Base-by-base conservation (phyloP, 2,888 invertebrate genomes). In the Macrophya alboannulata region DNA sequence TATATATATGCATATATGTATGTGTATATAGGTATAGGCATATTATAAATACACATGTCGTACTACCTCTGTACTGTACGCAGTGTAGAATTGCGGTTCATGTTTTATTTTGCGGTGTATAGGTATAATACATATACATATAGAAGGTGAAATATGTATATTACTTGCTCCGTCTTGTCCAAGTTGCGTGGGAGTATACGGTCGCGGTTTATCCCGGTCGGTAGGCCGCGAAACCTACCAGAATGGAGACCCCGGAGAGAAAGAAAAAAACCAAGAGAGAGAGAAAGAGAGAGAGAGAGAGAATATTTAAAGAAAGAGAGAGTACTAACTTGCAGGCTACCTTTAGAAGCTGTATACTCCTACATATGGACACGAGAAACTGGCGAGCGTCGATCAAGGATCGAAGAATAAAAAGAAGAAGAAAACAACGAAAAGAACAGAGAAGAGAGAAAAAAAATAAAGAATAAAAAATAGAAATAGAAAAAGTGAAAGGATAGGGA, bases 141-240 rank as follows among this genome's bases (percentile, higher is more conserved):
- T n/a, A 86, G 89, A 90, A 90, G 90, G 91, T 88, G 91, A 88
- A 89, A 91, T 90, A 91, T 90, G 31, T 31, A 31, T 31, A 90
- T 89, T 86, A 90, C 86, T 31, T 68, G 68, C 15, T 37, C 86
- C 87, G 88, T 88, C 89, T 88, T 90, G 89, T 90, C 87, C 87
- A 71, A 86, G 87, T 88, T 88, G 90, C 88, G 90, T 90, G 90
- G 90, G 90, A 88, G 90, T 68, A 31, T 51, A 43, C 82, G 82
- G 25, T 65, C 65, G 62, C 82, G 45, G 88, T 86, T 86, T 87
- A 87, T 88, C 87, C 87, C 89, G 87, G 86, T 84, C 88, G 86
- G 86, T 87, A 86, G 85, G 87, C 86, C 85, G 86, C 82, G 76
- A 59, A 79, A 59, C 85, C 76, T 86, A 72, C 43, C 84, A 79